These are phyloP conservation scores for Octomys mimax DNA, from an alignment of 2,797 vertebrate species.

Conservation along the genomic window DNA sequence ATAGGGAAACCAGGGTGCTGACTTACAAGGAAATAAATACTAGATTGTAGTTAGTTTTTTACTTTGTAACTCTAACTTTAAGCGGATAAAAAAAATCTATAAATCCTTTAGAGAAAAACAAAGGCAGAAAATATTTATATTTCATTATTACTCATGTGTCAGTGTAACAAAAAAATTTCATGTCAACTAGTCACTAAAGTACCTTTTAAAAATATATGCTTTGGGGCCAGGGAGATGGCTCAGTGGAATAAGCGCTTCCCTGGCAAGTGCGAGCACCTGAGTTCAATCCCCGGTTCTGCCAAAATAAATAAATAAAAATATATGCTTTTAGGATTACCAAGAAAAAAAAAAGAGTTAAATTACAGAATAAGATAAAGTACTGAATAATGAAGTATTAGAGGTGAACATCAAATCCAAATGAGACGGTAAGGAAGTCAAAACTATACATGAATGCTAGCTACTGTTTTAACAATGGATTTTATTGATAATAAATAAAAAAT, in stretches of 20 bases:
- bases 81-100: not conserved
- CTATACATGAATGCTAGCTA: not conserved
- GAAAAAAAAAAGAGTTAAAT: conserved; percentile 35
- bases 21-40: conserved; percentile 32
- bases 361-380: conserved; percentile 8
- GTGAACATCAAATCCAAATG: not conserved
- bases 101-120: conserved; percentile 52
- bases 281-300: not conserved
- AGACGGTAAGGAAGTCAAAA: conserved; percentile 24
- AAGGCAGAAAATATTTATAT: not conserved
- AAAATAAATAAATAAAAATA: not conserved
- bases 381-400: not conserved
- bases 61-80: conserved; percentile 14
- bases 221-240: not conserved
- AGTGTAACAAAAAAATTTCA: conserved; percentile 28
- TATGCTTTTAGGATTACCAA: conserved; percentile 32
- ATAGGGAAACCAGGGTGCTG: not conserved
- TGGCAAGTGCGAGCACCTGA: too few relatives aligned
- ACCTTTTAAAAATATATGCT: not conserved
- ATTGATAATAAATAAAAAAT: conserved; percentile 39
- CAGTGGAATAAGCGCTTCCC: too few relatives aligned
- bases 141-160: conserved; percentile 23
- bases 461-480: conserved; percentile 3
- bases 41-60: not conserved
- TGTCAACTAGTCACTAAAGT: conserved; percentile 20